phyloP scores from a whole-genome alignment of 35 echinoderm and acorn worm species.

The Amphiura filiformis region DNA sequence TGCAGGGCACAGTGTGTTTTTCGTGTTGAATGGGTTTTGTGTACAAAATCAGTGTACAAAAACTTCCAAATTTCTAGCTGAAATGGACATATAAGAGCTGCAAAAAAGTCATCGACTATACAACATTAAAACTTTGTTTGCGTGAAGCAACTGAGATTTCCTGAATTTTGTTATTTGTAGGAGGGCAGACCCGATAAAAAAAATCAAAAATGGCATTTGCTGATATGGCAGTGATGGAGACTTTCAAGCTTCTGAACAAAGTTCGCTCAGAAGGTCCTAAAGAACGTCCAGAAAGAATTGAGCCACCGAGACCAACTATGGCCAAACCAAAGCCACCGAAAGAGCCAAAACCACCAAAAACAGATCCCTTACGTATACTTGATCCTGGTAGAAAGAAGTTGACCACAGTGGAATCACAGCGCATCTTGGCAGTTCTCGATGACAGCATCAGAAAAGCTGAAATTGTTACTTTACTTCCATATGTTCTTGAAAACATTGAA shows the following conservation, averaged over 20 bases:
- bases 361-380: constrained; percentile 86
- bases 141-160: too few species aligned
- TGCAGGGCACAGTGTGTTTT: too few species aligned
- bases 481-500: constrained; percentile 72
- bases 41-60: too few species aligned
- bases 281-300: constrained; percentile 64
- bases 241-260: constrained; percentile 81
- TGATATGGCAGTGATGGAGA: constrained; percentile 97
- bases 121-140: too few species aligned
- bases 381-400: constrained; percentile 97
- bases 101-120: too few species aligned
- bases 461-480: constrained; percentile 76
- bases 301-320: constrained; percentile 43
- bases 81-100: too few species aligned
- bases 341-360: constrained; percentile 63
- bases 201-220: constrained; percentile 91
- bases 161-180: too few species aligned
- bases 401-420: constrained; percentile 91
- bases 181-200: too few species aligned
- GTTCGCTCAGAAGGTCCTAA: constrained; percentile 84
- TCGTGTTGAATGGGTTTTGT: too few species aligned
- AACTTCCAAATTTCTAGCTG: too few species aligned
- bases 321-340: constrained; percentile 49
- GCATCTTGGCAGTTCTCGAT: constrained; percentile 80
- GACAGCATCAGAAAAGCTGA: constrained; percentile 85